Percentiles rank a stretch among this genome's conserved stretches.
Evolutionary conservation across 2,797 vertebrate species (phyloP).

Genomic region (Clamator glandarius): DNA sequence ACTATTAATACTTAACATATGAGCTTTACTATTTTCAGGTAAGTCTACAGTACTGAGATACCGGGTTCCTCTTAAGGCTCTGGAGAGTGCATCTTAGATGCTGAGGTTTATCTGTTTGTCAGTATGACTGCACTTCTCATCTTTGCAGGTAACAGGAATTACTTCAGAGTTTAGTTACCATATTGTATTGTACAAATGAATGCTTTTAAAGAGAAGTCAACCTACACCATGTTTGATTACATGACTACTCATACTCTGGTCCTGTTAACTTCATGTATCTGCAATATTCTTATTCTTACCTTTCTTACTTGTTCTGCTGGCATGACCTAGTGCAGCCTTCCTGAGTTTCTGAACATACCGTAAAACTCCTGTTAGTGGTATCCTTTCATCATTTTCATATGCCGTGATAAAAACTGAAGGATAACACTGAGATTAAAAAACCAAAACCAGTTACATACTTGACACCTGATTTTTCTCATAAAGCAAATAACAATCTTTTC

Average conservation of each 20-base stretch:
- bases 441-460: background rate
- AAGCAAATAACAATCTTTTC: background rate
- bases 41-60: background rate
- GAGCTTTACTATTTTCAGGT: background rate
- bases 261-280: background rate
- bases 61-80: background rate
- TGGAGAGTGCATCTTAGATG: background rate
- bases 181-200: background rate
- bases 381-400: conserved; percentile 84
- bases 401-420: conserved; percentile 92
- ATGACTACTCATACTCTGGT: background rate
- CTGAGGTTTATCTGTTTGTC: background rate
- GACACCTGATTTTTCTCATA: background rate
- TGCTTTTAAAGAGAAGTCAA: background rate
- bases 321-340: conserved; percentile 77
- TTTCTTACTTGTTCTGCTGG: conserved; percentile 33
- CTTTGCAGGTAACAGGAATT: background rate
- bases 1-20: background rate
- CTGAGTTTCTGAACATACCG: conserved; percentile 84
- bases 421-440: conserved; percentile 79
- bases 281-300: conserved; percentile 20
- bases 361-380: conserved; percentile 85
- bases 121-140: background rate
- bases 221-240: background rate
- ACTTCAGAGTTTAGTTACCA: background rate